Evolutionary conservation across 2,797 vertebrate species (phyloP), one percentile per base, ranked within the genome.

Genomic region (Epinephelus awoara): DNA sequence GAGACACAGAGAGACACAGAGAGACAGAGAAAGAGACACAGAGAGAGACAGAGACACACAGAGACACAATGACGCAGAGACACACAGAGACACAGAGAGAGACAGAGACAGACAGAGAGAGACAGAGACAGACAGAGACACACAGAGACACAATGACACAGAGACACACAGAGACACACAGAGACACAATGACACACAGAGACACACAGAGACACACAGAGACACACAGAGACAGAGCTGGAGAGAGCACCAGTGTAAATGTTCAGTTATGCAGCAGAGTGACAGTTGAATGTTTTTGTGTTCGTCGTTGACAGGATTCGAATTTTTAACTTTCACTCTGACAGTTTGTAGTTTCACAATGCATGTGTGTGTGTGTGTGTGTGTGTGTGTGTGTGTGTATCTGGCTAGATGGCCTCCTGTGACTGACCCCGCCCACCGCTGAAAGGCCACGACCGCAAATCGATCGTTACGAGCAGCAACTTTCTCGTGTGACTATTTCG

Each of bases 291-390:
- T 75, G 71, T 84, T 84, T 85, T 74, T 80, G 63, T 61, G 52
- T 67, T 76, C 3, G 29, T 52, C 50, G 62, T 77, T 81, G 21
- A 38, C 40, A 67, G 34, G 63, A 77, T 79, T 82, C 44, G 10
- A 88, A 75, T 83, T 75, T 84, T 77, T 23, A 86, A 89, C 92
- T 94, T 88, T 93, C 92, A 84, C 77, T 93, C 86, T 91, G 89
- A 92, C 88, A 55, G 75, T 59, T 59, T 17, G n/a, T 5, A 81
- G 61, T 89, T 91, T 91, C 87, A 84, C 34, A 34, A 34, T 34
- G 2, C 67, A 23, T 52, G 13, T 34, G 18, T 51, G 18, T 42
- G 54, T 49, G 34, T 70, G 51, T 34, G 34, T 34, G 34, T 34
- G 34, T 58, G 71, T 25, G 21, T 51, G 59, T 44, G 56, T 57